Base-by-base conservation (phyloP, 1,140 invertebrate genomes). In the Diorhabda elongata region DNA sequence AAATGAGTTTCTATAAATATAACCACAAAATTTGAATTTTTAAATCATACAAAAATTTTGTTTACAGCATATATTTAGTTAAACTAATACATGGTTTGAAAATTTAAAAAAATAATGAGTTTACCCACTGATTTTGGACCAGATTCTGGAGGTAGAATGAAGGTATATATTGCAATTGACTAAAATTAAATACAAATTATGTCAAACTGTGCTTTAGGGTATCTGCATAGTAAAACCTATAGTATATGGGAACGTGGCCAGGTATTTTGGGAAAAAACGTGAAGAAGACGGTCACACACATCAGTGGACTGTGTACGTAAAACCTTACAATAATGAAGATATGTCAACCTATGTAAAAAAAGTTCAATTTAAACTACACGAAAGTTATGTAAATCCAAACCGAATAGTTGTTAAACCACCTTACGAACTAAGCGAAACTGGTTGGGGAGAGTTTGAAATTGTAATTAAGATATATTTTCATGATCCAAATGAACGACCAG, bases 381-480 rank as follows among this genome's bases (percentile, higher is more conserved):
- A 99, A 81, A 98, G 96, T 82, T 99, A 99, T 80, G 88, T 93
- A 2, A 98, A 98, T 83, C 92, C 92, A 5, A 98, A 96, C 80
- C 85, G 97, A 79, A 91, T 98, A 72, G 85, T 98, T 0, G 92
- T 91, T 0, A 96, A 97, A 80, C 96, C 96, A 3, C 98, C 98
- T 0, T 99, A 98, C 81, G 96, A 99, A 86, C 88, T 99, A 0
- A 96, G 92, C 0, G 98, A 99, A 84, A 99, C 98, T 63, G 98
- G 98, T 2, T 99, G 98, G 98, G 98, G 98, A 76, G 98, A 99
- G 84, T 99, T 99, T 84, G 98, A 99, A 83, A 93, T 99, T 74
- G 92, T 96, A 43, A 98, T 99, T 41, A 98, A 99, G 82, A 95
- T 99, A 67, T 97, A 96, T 83, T 99, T 99, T 78, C 90, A 95